Base-by-base conservation (phyloP, 1,140 invertebrate genomes). In the Drosophila paulistorum region DNA sequence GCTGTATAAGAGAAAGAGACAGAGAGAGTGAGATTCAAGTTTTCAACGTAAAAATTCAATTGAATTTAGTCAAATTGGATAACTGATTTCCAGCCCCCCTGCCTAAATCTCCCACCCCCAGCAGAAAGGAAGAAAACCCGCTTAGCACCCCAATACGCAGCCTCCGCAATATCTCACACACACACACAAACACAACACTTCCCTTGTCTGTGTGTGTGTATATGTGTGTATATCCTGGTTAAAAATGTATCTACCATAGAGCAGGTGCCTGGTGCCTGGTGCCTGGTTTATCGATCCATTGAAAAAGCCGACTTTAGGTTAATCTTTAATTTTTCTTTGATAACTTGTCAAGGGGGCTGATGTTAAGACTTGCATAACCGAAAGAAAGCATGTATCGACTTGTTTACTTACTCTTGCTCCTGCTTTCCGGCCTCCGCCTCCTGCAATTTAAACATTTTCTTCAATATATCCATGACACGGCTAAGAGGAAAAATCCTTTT, bases 391-490 rank as follows among this genome's bases (percentile, higher is more conserved):
- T 14, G 9, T 63, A 20, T 39, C 7, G 14, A 37, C 14, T 11
- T 39, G 6, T 37, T 37, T 37, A 91, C 90, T 91, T 75, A 91
- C 90, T 91, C 86, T 54, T 77, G 70, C 68, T 76, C 68, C 69
- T 87, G 77, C 62, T 87, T 59, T 59, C 30, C 57, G 57, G 57
- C 57, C 35, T 59, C 35, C 33, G 57, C 77, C 65, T 79, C 67
- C 70, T 79, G 76, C 58, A 79, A 77, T 74, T 91, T 73, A 72
- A 91, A 91, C 90, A 91, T 91, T 90, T 91, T 91, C 81, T 81
- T 90, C 20, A 91, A 76, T 65, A 91, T 85, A 80, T 91, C 90
- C 90, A 91, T 91, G 57, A 58, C 65, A 51, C 20, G 14, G 20
- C 64, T 55, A 66, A 20, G 48, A 26, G 14, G 42, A 35, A 51